phyloP scores from a whole-genome alignment of 2,797 vertebrate species.

The Lates japonicus region DNA sequence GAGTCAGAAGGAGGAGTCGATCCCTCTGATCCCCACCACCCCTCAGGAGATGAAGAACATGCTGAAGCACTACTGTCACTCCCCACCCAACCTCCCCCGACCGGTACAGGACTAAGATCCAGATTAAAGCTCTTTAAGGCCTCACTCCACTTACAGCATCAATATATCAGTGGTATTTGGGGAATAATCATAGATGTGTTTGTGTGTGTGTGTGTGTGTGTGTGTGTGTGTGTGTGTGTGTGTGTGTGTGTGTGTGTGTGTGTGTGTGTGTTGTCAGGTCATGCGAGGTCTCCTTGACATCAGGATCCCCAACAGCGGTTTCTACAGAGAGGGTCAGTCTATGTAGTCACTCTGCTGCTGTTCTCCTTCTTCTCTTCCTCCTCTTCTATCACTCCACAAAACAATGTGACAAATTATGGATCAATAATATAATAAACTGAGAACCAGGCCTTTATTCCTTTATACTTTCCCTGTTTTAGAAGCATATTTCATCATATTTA shows the following conservation, averaged over 20 bases:
- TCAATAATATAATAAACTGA: too few species aligned
- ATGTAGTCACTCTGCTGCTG: not conserved
- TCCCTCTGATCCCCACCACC: slow-evolving; percentile 72
- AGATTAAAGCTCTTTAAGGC: not conserved
- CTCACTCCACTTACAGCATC: not conserved
- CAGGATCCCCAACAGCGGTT: slow-evolving; percentile 73
- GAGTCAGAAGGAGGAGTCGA: slow-evolving; percentile 16
- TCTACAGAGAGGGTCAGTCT: slow-evolving; percentile 77
- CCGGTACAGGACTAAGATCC: slow-evolving; percentile 56
- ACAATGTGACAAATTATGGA: not conserved
- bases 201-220: too few species aligned
- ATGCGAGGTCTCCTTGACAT: slow-evolving; percentile 70
- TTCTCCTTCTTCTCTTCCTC: not conserved
- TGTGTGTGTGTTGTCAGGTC: slow-evolving; percentile 58
- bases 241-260: slow-evolving; percentile 10
- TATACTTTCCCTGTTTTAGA: too few species aligned
- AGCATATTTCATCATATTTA: too few species aligned
- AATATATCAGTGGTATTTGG: not conserved
- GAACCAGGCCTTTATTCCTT: too few species aligned
- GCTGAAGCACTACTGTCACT: slow-evolving; percentile 68
- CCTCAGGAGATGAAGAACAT: slow-evolving; percentile 63
- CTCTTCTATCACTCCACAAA: not conserved
- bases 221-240: not conserved
- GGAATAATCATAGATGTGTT: too few species aligned
- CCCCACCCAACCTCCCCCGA: slow-evolving; percentile 40